phyloP scores from a whole-genome alignment of 2,888 invertebrate species.

The Caenorhabditis angaria region DNA sequence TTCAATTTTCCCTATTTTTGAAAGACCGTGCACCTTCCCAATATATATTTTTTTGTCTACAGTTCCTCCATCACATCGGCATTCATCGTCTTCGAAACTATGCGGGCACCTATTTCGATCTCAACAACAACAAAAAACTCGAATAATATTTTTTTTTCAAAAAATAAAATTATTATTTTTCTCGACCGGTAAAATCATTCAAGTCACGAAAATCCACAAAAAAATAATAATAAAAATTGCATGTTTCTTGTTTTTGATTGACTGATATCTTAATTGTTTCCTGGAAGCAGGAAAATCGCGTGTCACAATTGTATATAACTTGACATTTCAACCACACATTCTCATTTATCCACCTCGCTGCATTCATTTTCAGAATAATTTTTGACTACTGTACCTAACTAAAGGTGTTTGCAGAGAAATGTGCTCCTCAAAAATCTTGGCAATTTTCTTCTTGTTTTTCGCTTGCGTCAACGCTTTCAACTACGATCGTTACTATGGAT shows the following conservation, averaged over 20 bases:
- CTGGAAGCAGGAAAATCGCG: no score
- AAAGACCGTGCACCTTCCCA: no score
- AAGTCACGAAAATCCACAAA: no score
- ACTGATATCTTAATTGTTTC: constrained; percentile 10
- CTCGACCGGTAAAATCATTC: constrained; percentile 2
- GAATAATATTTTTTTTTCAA: constrained; percentile 1
- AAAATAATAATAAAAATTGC: no score
- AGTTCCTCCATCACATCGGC: constrained; percentile 56
- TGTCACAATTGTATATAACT: constrained; percentile 11
- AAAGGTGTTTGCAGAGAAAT: no score
- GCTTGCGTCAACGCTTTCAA: neutral
- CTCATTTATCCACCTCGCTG: neutral
- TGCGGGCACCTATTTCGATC: constrained; percentile 46
- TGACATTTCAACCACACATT: neutral
- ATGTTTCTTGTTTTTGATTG: constrained; percentile 2
- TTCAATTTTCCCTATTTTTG: no score
- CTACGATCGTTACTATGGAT: neutral
- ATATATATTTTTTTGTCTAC: constrained; percentile 17
- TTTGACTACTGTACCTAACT: neutral
- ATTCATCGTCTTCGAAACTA: constrained; percentile 43
- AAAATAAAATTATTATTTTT: neutral
- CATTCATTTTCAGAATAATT: neutral
- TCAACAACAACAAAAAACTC: constrained; percentile 47
- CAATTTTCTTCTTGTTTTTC: neutral
- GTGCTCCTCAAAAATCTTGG: constrained; percentile 1